Evolutionary conservation across 2,888 invertebrate genomes (phyloP), one percentile per base, ranked within the genome.

Genomic region (Ecdyonurus torrentis): DNA sequence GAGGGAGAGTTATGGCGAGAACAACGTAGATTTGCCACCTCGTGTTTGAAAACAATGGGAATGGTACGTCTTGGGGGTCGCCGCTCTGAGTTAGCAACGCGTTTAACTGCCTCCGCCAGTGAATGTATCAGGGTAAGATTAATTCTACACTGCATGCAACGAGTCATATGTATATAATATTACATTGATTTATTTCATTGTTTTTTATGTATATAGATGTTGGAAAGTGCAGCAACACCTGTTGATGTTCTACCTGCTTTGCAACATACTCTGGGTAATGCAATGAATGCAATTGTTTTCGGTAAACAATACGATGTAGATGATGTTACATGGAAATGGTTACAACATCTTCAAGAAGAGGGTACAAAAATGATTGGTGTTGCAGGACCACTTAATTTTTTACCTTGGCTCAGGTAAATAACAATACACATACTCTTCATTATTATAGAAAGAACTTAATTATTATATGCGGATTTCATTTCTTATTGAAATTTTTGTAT

Each of bases 351-450:
- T 61, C 89, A 91, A 73, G 90, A 91, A 71, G 88, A 90, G 72
- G 91, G 92, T 1, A 84, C 87, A 60, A 86, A 89, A 71, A 81
- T 85, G 69, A 86, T 93, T 71, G 90, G 91, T 0, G 82, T 93
- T 1, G 86, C 91, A 0, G 91, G 88, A 1, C 82, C 86, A 15
- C 79, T 91, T 1, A 93, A 93, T 74, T 93, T 92, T 74, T 76
- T 93, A 66, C 91, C 93, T 18, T 84, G 87, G 71, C 74, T 91
- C 58, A 83, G 89, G 85, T 88, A 71, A 68, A 69, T 68, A 1
- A 23, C 19, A 25, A n/a, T 55, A 10, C n/a, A 19, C n/a, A n/a
- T n/a, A n/a, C n/a, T n/a, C n/a, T n/a, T n/a, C n/a, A n/a, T n/a
- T n/a, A 55, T 2, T n/a, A 7, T 19, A 1, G 2, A 1, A 2